Evolutionary conservation across 2,888 invertebrate species (phyloP), one percentile per base, ranked within the genome.

Genomic region (Lysandra coridon): DNA sequence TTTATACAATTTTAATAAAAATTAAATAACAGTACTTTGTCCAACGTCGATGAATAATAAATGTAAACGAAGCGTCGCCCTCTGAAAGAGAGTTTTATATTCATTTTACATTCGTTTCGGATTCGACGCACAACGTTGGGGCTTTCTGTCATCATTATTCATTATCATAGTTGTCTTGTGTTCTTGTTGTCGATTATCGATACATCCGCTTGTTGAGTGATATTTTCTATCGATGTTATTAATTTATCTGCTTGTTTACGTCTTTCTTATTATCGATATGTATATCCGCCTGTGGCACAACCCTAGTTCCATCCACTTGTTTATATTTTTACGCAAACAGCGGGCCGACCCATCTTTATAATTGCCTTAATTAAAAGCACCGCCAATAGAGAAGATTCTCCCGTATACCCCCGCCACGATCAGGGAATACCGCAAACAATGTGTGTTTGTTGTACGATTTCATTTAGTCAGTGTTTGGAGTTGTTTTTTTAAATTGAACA

Each of bases 281-380:
- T 74, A 57, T 75, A 76, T 60, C 77, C 79, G 12, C 73, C 4
- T n/a, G 44, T 49, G 30, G 79, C 79, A 73, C 87, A 82, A 83
- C 86, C 80, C 86, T 85, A 83, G 69, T 53, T 80, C 78, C 81
- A 82, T 87, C 87, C 85, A 87, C 87, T 91, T 93, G 93, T 93
- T 93, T 93, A 92, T 92, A 93, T 93, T 93, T 93, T 93, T 93
- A 87, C 90, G 92, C 92, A 93, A 93, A 93, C 93, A 92, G 85
- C 85, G 84, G 83, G 74, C 62, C 83, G 83, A 86, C 85, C 92
- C 91, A 92, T 92, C 91, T 90, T 92, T 92, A 91, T 93, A 93
- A 93, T 93, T 93, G 93, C 86, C 91, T 93, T 93, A 93, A 93
- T 93, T 93, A 93, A 92, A 92, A 90, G 88, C 90, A 84, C 83